phyloP scores from a whole-genome alignment of 2,888 invertebrate genomes.

The Eilema caniola region DNA sequence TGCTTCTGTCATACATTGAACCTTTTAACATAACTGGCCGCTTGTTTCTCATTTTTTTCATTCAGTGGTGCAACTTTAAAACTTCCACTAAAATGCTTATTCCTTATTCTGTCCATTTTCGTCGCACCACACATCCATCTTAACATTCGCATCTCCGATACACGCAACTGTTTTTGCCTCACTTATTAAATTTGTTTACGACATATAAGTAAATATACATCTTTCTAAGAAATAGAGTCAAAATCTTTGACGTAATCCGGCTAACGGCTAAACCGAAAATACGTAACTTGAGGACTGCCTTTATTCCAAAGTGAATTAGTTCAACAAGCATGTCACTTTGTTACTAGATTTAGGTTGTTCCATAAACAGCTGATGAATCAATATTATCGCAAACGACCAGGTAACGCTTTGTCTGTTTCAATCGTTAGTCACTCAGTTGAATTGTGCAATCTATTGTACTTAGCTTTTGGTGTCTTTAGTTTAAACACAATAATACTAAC shows the following conservation, averaged over 20 bases:
- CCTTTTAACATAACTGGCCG: background rate
- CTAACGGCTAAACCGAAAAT: background rate
- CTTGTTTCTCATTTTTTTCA: too few species aligned
- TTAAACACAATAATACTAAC: constrained; percentile 3
- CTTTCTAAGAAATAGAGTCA: background rate
- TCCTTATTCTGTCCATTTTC: too few species aligned
- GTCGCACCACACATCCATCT: too few species aligned
- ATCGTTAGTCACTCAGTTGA: constrained; percentile 50
- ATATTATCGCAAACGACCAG: constrained; percentile 37
- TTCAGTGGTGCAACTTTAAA: too few species aligned
- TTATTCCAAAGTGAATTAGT: background rate
- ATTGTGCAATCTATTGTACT: constrained; percentile 50
- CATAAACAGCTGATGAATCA: constrained; percentile 44
- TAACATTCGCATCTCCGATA: too few species aligned
- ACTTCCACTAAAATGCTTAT: too few species aligned
- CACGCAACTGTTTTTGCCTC: too few species aligned
- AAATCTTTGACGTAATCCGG: background rate
- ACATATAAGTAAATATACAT: background rate
- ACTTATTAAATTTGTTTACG: background rate
- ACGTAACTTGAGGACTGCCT: background rate
- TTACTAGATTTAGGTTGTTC: constrained; percentile 29
- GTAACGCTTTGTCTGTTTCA: constrained; percentile 43
- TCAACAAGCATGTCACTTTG: background rate
- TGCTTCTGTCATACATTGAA: background rate
- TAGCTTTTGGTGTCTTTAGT: constrained; percentile 30